These are phyloP conservation scores for Hippoglossus stenolepis DNA, from an alignment of 2,113 vertebrate genomes.

Conservation along the genomic window DNA sequence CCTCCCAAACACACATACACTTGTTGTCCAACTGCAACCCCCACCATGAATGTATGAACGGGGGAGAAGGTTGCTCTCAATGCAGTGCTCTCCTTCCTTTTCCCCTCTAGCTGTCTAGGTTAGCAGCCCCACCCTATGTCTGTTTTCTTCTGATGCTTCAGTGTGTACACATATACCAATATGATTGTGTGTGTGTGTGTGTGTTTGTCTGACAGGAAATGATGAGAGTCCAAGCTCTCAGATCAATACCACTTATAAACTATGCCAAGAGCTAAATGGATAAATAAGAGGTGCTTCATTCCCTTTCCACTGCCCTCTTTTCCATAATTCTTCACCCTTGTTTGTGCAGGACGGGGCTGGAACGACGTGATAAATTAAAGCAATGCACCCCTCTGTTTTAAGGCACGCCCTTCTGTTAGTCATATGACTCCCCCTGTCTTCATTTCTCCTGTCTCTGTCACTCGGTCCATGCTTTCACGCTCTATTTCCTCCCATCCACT, in stretches of 20 bases:
- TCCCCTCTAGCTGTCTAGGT: slow-evolving; percentile 20
- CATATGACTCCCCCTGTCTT: slow-evolving; percentile 21
- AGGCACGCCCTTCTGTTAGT: slow-evolving; percentile 47
- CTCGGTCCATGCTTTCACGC: slow-evolving; percentile 46
- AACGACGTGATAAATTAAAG: slow-evolving; percentile 39
- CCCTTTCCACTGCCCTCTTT: not conserved
- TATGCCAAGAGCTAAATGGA: slow-evolving; percentile 8
- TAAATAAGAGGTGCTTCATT: slow-evolving; percentile 3
- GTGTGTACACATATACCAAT: slow-evolving; percentile 2
- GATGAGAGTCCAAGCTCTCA: slow-evolving; percentile 6
- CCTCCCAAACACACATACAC: slow-evolving; percentile 20
- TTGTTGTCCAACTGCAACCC: not conserved
- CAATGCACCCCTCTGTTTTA: slow-evolving; percentile 28
- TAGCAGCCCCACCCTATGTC: slow-evolving; percentile 50
- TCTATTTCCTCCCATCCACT: slow-evolving; percentile 55
- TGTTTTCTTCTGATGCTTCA: slow-evolving; percentile 22
- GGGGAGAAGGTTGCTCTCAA: slow-evolving; percentile 17
- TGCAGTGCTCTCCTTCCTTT: slow-evolving; percentile 26
- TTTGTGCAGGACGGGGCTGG: slow-evolving; percentile 15
- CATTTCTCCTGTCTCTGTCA: slow-evolving; percentile 19
- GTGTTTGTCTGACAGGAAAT: slow-evolving; percentile 5
- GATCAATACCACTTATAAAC: slow-evolving; percentile 42
- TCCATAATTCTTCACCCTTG: not conserved
- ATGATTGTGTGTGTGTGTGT: slow-evolving; percentile 13
- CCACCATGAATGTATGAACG: not conserved